Evolutionary conservation across 1,140 invertebrate genomes (phyloP).

Genomic region (Latrodectus geometricus): DNA sequence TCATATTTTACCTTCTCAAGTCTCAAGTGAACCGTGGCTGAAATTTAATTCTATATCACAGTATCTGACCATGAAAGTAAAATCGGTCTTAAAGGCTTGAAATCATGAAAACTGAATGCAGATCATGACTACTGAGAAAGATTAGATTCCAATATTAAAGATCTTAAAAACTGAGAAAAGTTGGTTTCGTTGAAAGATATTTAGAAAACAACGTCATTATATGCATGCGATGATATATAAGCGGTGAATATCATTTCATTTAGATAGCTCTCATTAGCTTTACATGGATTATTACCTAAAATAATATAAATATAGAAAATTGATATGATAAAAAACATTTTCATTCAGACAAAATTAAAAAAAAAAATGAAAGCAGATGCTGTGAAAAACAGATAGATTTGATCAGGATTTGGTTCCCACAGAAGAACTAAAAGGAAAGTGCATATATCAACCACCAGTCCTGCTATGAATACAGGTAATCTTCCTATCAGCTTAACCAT

Average conservation of each 20-base stretch:
- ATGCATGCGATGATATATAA: too few relatives aligned
- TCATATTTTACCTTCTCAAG: too few relatives aligned
- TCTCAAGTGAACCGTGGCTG: too few relatives aligned
- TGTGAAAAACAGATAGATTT: slow-evolving; percentile 88
- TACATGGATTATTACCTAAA: neutral
- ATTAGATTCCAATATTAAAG: too few relatives aligned
- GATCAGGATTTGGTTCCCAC: slow-evolving; percentile 87
- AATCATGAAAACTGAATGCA: too few relatives aligned
- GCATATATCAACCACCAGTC: slow-evolving; percentile 80
- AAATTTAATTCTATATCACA: too few relatives aligned
- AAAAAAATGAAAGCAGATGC: slow-evolving; percentile 79
- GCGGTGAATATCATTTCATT: neutral
- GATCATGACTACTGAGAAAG: too few relatives aligned
- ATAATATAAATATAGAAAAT: neutral
- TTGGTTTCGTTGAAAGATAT: neutral
- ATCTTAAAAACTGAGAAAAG: neutral
- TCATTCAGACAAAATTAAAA: neutral
- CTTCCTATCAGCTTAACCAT: slow-evolving; percentile 93
- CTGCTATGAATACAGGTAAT: slow-evolving; percentile 84
- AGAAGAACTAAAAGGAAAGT: slow-evolving; percentile 82
- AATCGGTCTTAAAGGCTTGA: too few relatives aligned
- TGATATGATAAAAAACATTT: neutral
- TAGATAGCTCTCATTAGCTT: neutral
- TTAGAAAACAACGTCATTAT: neutral
- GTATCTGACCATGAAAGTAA: too few relatives aligned